These are phyloP conservation scores for Phenganax subtilis DNA, from an alignment of 92 coral and sea anemone species.

Conservation along the genomic window DNA sequence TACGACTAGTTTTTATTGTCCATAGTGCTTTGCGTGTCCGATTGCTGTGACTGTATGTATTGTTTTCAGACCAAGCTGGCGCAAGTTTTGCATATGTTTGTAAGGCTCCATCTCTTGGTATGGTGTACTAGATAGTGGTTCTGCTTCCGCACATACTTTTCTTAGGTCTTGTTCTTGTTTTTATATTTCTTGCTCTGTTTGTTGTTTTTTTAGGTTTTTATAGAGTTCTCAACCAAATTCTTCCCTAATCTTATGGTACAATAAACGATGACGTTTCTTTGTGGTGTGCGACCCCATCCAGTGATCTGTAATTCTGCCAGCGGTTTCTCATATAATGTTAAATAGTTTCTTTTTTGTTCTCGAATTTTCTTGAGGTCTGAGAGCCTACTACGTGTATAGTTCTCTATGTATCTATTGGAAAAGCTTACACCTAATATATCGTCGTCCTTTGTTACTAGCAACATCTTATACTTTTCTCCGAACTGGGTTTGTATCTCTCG, in stretches of 20 bases:
- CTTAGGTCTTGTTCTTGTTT: background rate
- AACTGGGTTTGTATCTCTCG: too few relatives aligned
- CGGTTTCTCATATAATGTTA: constrained; percentile 39
- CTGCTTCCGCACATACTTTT: background rate
- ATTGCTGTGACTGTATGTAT: constrained; percentile 23
- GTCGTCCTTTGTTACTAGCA: background rate
- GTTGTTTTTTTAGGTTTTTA: constrained; percentile 5
- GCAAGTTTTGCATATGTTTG: constrained; percentile 29
- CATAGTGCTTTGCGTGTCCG: constrained; percentile 25
- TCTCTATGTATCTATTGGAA: constrained; percentile 18
- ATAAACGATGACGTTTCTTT: constrained; percentile 43
- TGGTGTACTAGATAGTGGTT: background rate
- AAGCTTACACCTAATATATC: background rate
- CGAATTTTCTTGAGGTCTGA: background rate
- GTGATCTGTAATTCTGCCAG: constrained; percentile 33
- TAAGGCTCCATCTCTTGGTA: constrained; percentile 32
- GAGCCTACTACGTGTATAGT: too few relatives aligned
- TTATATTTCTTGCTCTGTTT: background rate
- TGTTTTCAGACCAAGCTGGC: constrained; percentile 21
- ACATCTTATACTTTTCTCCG: too few relatives aligned
- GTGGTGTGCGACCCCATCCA: constrained; percentile 46
- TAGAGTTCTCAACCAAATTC: constrained; percentile 20
- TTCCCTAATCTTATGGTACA: constrained; percentile 8
- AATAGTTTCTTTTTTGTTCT: constrained; percentile 35
- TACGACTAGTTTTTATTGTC: constrained; percentile 26